Conservation (phyloP, 2,888 invertebrate genomes). For the Hermaeophaga mercurialis region DNA sequence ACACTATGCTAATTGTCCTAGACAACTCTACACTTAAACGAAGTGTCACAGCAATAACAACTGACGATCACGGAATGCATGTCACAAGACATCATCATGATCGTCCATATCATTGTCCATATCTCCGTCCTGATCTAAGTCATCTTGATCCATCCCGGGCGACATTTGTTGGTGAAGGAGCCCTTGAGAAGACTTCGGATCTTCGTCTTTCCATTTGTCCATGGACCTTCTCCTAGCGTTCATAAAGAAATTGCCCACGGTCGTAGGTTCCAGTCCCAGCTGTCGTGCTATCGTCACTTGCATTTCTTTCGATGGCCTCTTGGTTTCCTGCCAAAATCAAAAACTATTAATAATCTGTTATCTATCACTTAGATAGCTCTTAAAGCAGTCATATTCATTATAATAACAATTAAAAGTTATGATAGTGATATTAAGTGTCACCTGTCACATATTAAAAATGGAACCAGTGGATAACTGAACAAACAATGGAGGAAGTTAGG, state of each 20-base stretch:
- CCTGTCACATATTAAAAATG: no score
- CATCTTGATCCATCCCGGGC: conserved; percentile 56
- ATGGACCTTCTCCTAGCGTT: conserved; percentile 97
- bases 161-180: conserved; percentile 57
- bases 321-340: conserved; percentile 87
- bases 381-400: no score
- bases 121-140: conserved; percentile 57
- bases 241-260: conserved; percentile 99
- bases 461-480: no score
- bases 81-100: conserved; percentile 64
- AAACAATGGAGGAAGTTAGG: no score
- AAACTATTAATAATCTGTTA: no score
- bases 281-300: conserved; percentile 98
- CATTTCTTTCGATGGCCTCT: conserved; percentile 99
- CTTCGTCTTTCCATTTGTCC: conserved; percentile 99
- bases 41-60: conserved; percentile 58
- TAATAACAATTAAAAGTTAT: no score
- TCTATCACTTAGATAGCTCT: no score
- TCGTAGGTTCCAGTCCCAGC: conserved; percentile 94
- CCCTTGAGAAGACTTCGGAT: conserved; percentile 64
- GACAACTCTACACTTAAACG: conserved; percentile 49
- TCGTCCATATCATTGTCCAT: conserved; percentile 63
- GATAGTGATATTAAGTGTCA: no score
- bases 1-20: conserved; percentile 49
- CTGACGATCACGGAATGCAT: conserved; percentile 59